Conservation (phyloP, 2,113 vertebrate genomes). For the Cebus imitator region DNA sequence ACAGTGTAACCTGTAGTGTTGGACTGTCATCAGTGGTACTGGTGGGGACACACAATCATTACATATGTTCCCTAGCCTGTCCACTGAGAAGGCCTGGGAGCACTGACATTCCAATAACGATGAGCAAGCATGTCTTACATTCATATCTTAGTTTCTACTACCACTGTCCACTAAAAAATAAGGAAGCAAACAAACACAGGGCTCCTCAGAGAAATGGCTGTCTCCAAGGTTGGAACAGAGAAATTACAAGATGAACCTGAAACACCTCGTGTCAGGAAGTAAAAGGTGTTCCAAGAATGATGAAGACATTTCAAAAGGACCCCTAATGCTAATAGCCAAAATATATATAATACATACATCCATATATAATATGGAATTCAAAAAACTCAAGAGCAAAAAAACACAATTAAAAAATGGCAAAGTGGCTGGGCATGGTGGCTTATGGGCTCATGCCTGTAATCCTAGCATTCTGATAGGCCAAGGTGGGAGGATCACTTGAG, state of each 20-base stretch:
- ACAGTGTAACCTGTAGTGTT: background rate
- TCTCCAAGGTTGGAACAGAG: background rate
- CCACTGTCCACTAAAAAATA: background rate
- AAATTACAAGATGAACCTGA: background rate
- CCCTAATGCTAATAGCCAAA: background rate
- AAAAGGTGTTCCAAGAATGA: background rate
- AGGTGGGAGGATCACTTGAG: too few species aligned
- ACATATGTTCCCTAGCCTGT: background rate
- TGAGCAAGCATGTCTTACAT: background rate
- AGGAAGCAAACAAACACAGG: background rate
- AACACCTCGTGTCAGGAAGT: background rate
- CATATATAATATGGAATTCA: too few species aligned
- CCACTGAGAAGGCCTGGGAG: background rate
- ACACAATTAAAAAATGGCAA: background rate
- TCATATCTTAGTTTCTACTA: background rate
- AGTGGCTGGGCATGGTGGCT: too few species aligned
- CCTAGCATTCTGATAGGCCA: too few species aligned
- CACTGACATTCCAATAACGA: background rate
- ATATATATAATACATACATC: background rate
- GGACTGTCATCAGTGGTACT: background rate
- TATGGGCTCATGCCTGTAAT: too few species aligned
- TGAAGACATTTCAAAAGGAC: background rate
- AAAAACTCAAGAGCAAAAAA: background rate
- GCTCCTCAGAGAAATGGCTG: background rate
- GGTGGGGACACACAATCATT: background rate